These are phyloP conservation scores for Corythoichthys intestinalis DNA, from an alignment of 2,113 vertebrate species.

Conservation along the genomic window DNA sequence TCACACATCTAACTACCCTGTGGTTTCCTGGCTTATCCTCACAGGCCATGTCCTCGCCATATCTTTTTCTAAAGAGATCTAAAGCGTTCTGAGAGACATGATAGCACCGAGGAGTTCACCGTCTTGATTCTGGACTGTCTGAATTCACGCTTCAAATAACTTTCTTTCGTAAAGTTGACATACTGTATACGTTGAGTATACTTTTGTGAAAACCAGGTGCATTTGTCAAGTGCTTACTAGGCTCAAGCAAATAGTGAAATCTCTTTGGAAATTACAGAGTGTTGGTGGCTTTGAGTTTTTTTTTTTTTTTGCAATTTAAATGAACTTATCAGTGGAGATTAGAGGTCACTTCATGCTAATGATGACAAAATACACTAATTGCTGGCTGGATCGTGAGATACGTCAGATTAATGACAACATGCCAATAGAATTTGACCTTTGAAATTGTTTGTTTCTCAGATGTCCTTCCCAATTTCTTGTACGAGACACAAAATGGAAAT, in stretches of 20 bases:
- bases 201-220: neutral
- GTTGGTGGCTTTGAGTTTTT: too few relatives aligned
- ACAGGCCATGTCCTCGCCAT: constrained; percentile 44
- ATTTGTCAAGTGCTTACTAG: neutral
- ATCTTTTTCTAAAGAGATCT: neutral
- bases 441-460: constrained; percentile 24
- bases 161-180: neutral
- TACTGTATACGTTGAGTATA: neutral
- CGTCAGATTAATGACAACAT: constrained; percentile 77
- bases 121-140: neutral
- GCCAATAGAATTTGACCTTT: constrained; percentile 74
- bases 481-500: constrained; percentile 66
- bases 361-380: constrained; percentile 77
- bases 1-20: constrained; percentile 62
- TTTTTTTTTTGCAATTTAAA: neutral
- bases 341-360: constrained; percentile 72
- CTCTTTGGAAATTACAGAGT: neutral
- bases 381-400: constrained; percentile 65
- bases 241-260: neutral
- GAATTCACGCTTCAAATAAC: neutral
- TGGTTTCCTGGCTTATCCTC: constrained; percentile 52
- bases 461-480: constrained; percentile 31
- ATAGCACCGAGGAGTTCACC: neutral
- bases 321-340: neutral
- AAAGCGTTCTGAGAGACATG: neutral